A percentile compares a stretch with the other conserved stretches of the same genome.
These are phyloP conservation scores for Drosophila antonietae DNA, from an alignment of 2,888 invertebrate species.

Conservation along the genomic window DNA sequence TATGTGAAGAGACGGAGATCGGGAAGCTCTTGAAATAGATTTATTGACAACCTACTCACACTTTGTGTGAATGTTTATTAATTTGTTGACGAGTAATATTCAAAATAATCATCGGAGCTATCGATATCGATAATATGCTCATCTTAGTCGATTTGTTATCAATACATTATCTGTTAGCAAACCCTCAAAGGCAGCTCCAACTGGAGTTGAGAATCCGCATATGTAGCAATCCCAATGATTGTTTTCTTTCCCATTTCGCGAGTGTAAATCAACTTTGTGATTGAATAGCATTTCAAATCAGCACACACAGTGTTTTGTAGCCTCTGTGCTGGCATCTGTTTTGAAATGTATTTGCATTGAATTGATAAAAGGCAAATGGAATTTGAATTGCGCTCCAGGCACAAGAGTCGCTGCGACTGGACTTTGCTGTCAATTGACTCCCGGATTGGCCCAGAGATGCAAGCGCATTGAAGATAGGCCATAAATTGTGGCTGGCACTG, in stretches of 20 bases:
- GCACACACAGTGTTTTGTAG: background rate
- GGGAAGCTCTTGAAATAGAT: no score
- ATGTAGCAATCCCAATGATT: no score
- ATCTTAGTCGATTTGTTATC: no score
- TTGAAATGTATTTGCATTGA: constrained; percentile 15
- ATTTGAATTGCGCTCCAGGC: constrained; percentile 46
- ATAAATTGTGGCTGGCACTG: constrained; percentile 23
- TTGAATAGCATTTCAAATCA: background rate
- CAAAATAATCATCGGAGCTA: no score
- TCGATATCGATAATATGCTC: no score
- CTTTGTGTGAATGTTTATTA: no score
- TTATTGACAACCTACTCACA: no score
- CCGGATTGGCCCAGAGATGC: constrained; percentile 23
- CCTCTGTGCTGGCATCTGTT: background rate
- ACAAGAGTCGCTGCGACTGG: constrained; percentile 18
- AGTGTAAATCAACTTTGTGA: background rate
- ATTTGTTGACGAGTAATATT: no score
- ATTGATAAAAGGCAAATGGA: constrained; percentile 55
- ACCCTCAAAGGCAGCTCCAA: no score
- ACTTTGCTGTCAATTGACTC: constrained; percentile 14
- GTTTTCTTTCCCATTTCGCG: background rate
- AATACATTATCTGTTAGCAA: no score
- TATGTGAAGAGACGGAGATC: no score
- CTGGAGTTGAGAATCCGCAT: background rate
- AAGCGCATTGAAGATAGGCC: constrained; percentile 15